These are phyloP conservation scores for Pelodiscus sinensis DNA, from an alignment of 2,113 vertebrate genomes.

Conservation along the genomic window DNA sequence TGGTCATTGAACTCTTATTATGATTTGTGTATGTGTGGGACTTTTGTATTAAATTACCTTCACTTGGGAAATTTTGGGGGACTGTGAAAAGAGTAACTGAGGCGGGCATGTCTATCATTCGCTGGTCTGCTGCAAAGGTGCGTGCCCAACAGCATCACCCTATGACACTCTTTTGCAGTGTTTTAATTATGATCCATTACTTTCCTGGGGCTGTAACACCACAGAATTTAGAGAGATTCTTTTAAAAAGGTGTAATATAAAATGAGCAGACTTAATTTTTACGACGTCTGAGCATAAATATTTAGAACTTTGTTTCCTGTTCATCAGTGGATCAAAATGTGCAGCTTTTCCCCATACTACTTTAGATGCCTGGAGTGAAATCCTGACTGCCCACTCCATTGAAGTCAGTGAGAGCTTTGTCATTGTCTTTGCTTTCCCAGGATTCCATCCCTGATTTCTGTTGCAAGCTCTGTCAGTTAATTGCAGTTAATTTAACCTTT, in stretches of 20 bases:
- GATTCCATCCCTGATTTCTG: neutral
- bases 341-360: neutral
- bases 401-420: neutral
- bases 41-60: too few species aligned
- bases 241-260: neutral
- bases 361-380: neutral
- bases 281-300: neutral
- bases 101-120: too few species aligned
- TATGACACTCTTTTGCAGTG: too few species aligned
- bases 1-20: too few species aligned
- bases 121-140: too few species aligned
- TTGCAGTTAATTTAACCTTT: neutral
- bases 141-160: too few species aligned
- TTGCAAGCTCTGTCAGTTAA: neutral
- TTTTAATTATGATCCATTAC: too few species aligned
- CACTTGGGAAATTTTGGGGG: too few species aligned
- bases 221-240: neutral
- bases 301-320: neutral
- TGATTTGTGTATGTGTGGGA: too few species aligned
- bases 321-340: neutral
- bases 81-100: too few species aligned
- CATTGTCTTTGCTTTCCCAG: neutral
- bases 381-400: neutral
- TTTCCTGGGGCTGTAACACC: too few species aligned
- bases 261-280: neutral